A percentile compares a stretch with the other conserved stretches of the same genome.
phyloP scores from a whole-genome alignment of 1,140 invertebrate species.

The Apolygus lucorum region DNA sequence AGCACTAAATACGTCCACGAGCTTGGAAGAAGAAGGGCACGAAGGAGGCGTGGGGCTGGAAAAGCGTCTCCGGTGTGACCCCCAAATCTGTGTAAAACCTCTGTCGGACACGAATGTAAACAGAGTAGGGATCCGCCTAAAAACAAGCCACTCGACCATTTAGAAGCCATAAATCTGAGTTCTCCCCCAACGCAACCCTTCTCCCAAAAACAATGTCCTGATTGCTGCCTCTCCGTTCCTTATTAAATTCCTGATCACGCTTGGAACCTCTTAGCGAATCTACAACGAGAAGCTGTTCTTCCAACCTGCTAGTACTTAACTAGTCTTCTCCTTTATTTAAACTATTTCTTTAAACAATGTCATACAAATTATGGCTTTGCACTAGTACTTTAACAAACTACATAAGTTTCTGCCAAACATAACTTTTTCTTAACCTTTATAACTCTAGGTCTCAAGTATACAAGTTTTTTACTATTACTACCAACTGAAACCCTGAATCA shows the following conservation, averaged over 20 bases:
- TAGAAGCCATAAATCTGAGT: neutral
- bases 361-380: no score
- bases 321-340: no score
- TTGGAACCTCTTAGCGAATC: no score
- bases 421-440: no score
- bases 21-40: neutral
- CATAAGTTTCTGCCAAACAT: no score
- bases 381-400: no score
- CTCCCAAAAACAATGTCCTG: neutral
- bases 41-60: neutral
- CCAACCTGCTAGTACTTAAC: no score
- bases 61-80: neutral
- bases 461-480: no score
- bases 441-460: no score
- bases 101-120: constrained; percentile 5
- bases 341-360: no score
- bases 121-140: constrained; percentile 9
- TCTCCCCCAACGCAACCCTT: neutral
- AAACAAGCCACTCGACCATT: neutral
- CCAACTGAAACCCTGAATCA: no score
- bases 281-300: no score
- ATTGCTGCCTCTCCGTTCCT: neutral
- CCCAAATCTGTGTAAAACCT: neutral
- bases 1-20: neutral
- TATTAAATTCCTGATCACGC: neutral